phyloP scores from a whole-genome alignment of 1,140 invertebrate genomes.

The Ips typographus region DNA sequence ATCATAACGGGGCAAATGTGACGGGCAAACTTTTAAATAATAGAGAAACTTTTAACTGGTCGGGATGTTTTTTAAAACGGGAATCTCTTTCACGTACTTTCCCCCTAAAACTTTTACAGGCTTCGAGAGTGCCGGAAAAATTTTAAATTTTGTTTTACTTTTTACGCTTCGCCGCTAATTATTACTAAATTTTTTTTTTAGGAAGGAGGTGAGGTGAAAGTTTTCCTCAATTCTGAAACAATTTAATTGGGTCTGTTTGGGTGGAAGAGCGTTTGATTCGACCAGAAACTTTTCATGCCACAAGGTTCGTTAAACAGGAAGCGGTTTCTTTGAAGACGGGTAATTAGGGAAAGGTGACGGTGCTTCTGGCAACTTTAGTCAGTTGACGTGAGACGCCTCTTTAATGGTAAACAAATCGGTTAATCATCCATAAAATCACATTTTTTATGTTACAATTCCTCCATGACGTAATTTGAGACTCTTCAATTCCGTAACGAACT shows the following conservation, averaged over 20 bases:
- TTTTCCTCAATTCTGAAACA: background rate
- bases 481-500: too few species aligned
- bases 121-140: background rate
- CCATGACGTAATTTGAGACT: too few species aligned
- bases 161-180: constrained; percentile 1
- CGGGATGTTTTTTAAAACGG: constrained; percentile 4
- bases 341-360: background rate
- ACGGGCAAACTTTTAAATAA: constrained; percentile 13
- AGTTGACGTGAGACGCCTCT: background rate
- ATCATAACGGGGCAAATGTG: constrained; percentile 3
- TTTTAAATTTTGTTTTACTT: constrained; percentile 10
- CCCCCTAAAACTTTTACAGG: constrained; percentile 3
- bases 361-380: background rate
- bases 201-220: background rate
- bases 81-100: constrained; percentile 12
- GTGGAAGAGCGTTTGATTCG: too few species aligned
- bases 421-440: too few species aligned
- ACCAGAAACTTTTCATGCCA: too few species aligned
- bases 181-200: background rate
- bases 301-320: background rate
- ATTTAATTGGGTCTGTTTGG: background rate
- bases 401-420: too few species aligned
- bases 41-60: constrained; percentile 12
- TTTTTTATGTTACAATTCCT: too few species aligned
- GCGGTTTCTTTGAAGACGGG: background rate